Evolutionary conservation across 2,888 invertebrate genomes (phyloP), one percentile per base, ranked within the genome.

Genomic region (Tipula lateralis): DNA sequence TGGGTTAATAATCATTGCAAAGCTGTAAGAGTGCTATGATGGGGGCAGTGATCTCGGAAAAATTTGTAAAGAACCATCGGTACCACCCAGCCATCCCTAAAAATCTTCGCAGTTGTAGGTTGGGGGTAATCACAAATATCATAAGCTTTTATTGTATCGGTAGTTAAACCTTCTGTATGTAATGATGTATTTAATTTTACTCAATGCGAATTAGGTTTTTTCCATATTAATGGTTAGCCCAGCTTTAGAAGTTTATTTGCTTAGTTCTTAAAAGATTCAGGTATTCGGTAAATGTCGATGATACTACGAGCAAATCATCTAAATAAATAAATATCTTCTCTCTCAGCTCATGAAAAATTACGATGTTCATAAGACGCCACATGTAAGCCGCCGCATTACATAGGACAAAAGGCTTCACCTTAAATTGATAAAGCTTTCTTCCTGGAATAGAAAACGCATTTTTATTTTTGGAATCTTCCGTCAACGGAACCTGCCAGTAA

Each of bases 381-480:
- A 32, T 32, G 4, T 3, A 32, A 3, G 32, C 32, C 32, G 32
- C 32, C 32, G 32, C 4, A 32, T 32, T 36, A 36, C 36, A 36
- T 36, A 36, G 36, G 12, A 5, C 6, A 36, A 36, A 36, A 36
- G 36, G 4, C 36, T 9, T 36, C 6, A 36, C 36, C 12, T 36
- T 36, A 36, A 36, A 36, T 36, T 36, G 36, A 9, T 36, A 36
- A 5, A 36, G 12, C 36, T 36, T 36, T 36, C 5, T 36, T 36
- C 12, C 12, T 7, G 36, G 36, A n/a, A n/a, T n/a, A n/a, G n/a
- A n/a, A n/a, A n/a, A n/a, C 0, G 87, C 85, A 19, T 88, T 88
- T 12, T 85, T 85, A 7, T 87, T 86, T 29, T 84, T 83, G 0
- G 86, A 86, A 0, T 84, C 34, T 7, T 84, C 39, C 6, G 85